Percentiles rank a stretch among this genome's conserved stretches.
phyloP scores from a whole-genome alignment of 1,140 invertebrate genomes.

The Drosophila novamexicana region DNA sequence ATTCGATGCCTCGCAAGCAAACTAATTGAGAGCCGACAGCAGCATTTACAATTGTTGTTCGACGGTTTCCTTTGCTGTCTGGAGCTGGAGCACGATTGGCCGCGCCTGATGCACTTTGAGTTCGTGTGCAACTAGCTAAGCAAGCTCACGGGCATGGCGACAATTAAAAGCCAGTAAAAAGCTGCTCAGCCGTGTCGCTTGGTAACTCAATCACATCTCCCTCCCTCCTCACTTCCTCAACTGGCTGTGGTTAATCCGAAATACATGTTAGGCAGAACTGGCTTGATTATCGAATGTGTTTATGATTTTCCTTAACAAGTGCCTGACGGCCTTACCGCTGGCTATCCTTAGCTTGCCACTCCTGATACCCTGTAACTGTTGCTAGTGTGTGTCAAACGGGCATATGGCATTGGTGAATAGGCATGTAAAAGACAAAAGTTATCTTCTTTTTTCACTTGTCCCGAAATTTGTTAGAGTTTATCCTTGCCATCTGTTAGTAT shows the following conservation, averaged over 20 bases:
- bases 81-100: slow-evolving; percentile 55
- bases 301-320: slow-evolving; percentile 26
- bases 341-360: not conserved
- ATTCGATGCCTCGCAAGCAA: not conserved
- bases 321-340: slow-evolving; percentile 12
- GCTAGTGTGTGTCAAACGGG: too few species aligned
- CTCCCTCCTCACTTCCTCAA: not conserved
- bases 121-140: slow-evolving; percentile 49
- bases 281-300: slow-evolving; percentile 31
- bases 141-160: not conserved
- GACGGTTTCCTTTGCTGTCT: slow-evolving; percentile 50
- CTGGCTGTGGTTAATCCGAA: slow-evolving; percentile 22
- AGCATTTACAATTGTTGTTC: slow-evolving; percentile 27
- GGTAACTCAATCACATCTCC: slow-evolving; percentile 30
- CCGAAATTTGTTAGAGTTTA: too few species aligned
- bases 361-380: too few species aligned
- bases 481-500: too few species aligned
- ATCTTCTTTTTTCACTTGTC: too few species aligned
- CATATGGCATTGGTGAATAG: too few species aligned
- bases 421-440: too few species aligned
- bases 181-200: not conserved
- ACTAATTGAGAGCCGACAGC: not conserved
- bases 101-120: slow-evolving; percentile 53
- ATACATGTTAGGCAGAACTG: not conserved
- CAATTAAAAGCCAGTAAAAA: not conserved